Percentiles rank a stretch among this genome's conserved stretches.
These are phyloP conservation scores for Cololabis saira DNA, from an alignment of 2,113 vertebrate genomes.

Conservation along the genomic window DNA sequence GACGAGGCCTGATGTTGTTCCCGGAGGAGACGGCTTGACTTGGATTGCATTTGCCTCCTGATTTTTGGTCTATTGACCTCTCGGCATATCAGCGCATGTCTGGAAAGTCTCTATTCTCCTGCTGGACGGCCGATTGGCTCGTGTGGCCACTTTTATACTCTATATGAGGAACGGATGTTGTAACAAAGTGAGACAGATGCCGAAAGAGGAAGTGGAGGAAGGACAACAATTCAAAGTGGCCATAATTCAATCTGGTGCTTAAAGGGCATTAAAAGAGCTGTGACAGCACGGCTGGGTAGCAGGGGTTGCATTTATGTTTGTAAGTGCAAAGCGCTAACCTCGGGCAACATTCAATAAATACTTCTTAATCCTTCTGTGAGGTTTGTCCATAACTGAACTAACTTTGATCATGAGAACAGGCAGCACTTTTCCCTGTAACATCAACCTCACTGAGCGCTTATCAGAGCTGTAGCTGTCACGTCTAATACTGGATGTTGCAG, in stretches of 20 bases:
- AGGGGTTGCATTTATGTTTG: neutral
- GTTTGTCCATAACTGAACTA: constrained; percentile 25
- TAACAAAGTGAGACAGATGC: neutral
- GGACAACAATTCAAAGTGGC: neutral
- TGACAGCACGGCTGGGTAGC: neutral
- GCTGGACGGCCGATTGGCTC: constrained; percentile 38
- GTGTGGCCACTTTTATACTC: constrained; percentile 7
- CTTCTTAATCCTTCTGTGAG: neutral
- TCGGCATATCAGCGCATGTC: constrained; percentile 33
- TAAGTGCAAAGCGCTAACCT: neutral
- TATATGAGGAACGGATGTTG: constrained; percentile 8
- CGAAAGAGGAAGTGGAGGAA: constrained; percentile 1
- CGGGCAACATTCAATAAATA: constrained; percentile 2
- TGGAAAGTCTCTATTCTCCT: constrained; percentile 26
- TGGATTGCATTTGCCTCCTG: constrained; percentile 38
- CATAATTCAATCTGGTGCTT: neutral
- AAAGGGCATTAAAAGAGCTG: neutral
- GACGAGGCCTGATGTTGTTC: constrained; percentile 30
- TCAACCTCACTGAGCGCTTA: constrained; percentile 17
- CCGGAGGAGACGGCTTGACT: constrained; percentile 44
- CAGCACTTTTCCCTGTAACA: neutral
- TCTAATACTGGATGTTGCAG: constrained; percentile 14
- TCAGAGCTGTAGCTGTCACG: constrained; percentile 27
- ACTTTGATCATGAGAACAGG: constrained; percentile 12
- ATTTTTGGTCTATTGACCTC: constrained; percentile 54